Evolutionary conservation across 2,888 invertebrate species (phyloP), one percentile per base, ranked within the genome.

Genomic region (Clusia tigrina): DNA sequence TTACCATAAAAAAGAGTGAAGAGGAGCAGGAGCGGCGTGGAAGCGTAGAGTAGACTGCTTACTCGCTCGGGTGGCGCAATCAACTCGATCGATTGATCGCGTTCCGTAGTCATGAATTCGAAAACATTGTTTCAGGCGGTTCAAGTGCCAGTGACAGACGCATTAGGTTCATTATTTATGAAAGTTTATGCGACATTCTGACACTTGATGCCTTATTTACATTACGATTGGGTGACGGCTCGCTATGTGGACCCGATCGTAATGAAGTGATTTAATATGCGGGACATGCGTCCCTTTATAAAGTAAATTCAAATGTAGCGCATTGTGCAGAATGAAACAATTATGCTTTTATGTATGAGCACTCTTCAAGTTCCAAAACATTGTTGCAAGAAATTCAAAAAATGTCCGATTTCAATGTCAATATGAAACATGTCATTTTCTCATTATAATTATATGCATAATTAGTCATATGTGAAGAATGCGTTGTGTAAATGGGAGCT

Each of bases 191-290:
- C 25, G 32, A 54, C n/a, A n/a, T 48, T 48, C 48, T 48, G 22
- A 3, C 15, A 54, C 65, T 63, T 68, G 68, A 58, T 65, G 67
- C 67, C 62, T 63, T 68, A 65, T 68, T 68, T 65, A 67, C 65
- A 65, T 57, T 54, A 25, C 5, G 54, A 20, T 17, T 17, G 48
- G n/a, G 20, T 10, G n/a, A n/a, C n/a, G 5, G 32, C 12, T 32
- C 12, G 32, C 12, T 32, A 12, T 32, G 32, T 12, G 32, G 32
- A 32, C n/a, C n/a, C 32, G 32, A 32, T 32, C 5, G 32, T 12
- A 32, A 32, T 32, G 5, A 5, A 32, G 12, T 32, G 32, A 32
- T 32, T 32, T 32, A 32, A 32, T 32, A 32, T 32, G 12, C n/a
- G n/a, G n/a, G n/a, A n/a, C n/a, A n/a, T n/a, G n/a, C n/a, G n/a